Percentiles rank a stretch among this genome's conserved stretches.
Conservation (phyloP, 2,797 vertebrate genomes). For the Notoglanidium macrostoma region DNA sequence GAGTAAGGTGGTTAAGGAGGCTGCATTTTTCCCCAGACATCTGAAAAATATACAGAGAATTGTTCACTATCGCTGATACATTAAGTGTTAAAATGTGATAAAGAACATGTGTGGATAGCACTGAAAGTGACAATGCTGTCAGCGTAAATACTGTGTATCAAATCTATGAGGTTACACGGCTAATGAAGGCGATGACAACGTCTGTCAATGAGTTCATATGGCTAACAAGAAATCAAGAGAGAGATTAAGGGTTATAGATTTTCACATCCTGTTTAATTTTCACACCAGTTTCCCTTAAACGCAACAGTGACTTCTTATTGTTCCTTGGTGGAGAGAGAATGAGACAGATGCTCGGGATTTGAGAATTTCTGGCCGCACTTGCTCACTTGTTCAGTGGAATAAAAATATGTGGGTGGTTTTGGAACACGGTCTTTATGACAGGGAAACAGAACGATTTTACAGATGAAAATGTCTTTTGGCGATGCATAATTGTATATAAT, state of each 20-base stretch:
- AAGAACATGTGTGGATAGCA: constrained; percentile 14
- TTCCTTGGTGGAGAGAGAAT: constrained; percentile 23
- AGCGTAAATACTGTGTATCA: not conserved
- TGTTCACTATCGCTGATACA: not conserved
- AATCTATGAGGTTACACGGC: not conserved
- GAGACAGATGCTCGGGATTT: constrained; percentile 14
- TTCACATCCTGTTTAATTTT: constrained; percentile 28
- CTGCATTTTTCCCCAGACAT: not conserved
- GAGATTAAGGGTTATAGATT: constrained; percentile 26
- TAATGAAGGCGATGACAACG: constrained; percentile 16
- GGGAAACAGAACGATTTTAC: constrained; percentile 28
- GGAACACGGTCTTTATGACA: constrained; percentile 8
- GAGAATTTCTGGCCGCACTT: constrained; percentile 13
- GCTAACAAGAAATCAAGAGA: constrained; percentile 17
- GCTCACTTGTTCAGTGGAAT: constrained; percentile 26
- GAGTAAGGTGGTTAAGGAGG: not conserved
- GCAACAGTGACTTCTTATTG: constrained; percentile 26
- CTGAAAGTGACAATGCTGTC: constrained; percentile 46
- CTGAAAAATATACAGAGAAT: not conserved
- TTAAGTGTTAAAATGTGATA: constrained; percentile 12
- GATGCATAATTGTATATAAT: constrained; percentile 42
- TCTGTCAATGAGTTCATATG: constrained; percentile 34
- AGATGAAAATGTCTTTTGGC: constrained; percentile 40
- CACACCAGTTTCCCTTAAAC: constrained; percentile 20
- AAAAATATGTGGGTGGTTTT: constrained; percentile 45